A percentile compares a stretch with the other conserved stretches of the same genome.
These are phyloP conservation scores for Trichonephila inaurata DNA, from an alignment of 1,140 invertebrate species.

Conservation along the genomic window DNA sequence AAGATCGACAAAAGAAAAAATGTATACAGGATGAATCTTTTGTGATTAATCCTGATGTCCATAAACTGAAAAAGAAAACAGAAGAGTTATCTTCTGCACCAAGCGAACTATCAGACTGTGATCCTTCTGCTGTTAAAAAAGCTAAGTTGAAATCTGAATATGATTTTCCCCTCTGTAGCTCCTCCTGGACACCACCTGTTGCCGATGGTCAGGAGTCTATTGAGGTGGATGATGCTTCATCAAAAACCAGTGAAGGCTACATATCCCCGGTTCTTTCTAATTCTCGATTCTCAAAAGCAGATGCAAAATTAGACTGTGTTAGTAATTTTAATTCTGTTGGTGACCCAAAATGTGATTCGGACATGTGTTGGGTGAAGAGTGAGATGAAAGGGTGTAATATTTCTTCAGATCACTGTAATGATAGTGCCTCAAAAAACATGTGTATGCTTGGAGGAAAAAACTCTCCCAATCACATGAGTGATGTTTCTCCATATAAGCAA, in stretches of 20 bases:
- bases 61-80: constrained; percentile 35
- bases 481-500: constrained; percentile 50
- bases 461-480: constrained; percentile 53
- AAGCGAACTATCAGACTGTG: neutral
- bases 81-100: constrained; percentile 1
- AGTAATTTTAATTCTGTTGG: constrained; percentile 11
- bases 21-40: constrained; percentile 38
- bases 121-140: constrained; percentile 48
- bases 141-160: constrained; percentile 61
- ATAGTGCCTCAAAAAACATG: constrained; percentile 66
- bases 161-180: constrained; percentile 64
- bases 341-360: constrained; percentile 45
- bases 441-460: constrained; percentile 38
- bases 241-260: constrained; percentile 73
- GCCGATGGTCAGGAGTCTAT: constrained; percentile 67
- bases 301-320: constrained; percentile 21
- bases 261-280: constrained; percentile 69
- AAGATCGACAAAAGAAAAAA: constrained; percentile 64
- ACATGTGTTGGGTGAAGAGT: constrained; percentile 17
- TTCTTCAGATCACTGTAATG: neutral
- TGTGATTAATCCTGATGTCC: neutral
- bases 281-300: constrained; percentile 33
- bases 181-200: constrained; percentile 69
- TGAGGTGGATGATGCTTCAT: constrained; percentile 69
- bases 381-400: neutral